A percentile compares a stretch with the other conserved stretches of the same genome.
Conservation (phyloP, 2,797 vertebrate genomes). For the Peromyscus eremicus region DNA sequence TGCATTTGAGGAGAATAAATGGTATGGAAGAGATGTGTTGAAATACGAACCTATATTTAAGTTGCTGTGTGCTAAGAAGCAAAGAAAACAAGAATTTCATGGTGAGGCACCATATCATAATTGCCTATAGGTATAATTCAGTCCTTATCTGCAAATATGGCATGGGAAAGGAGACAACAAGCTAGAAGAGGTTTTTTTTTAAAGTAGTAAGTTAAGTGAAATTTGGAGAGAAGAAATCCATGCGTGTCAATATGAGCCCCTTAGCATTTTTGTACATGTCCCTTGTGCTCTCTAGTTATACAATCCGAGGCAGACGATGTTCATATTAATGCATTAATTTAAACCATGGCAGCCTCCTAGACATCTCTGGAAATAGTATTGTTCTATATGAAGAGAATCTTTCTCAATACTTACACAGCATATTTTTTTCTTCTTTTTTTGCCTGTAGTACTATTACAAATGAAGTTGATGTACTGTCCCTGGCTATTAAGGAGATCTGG, state of each 20-base stretch:
- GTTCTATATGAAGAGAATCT: neutral
- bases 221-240: neutral
- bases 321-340: constrained; percentile 27
- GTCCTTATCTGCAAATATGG: neutral
- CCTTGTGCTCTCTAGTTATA: neutral
- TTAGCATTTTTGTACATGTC: neutral
- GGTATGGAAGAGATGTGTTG: neutral
- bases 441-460: neutral
- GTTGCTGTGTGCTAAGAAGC: neutral
- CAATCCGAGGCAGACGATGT: neutral
- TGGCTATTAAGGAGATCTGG: neutral
- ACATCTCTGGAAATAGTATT: neutral
- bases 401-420: neutral
- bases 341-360: constrained; percentile 25
- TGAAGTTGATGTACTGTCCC: neutral
- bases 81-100: constrained; percentile 45
- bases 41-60: neutral
- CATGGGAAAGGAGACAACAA: neutral
- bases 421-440: neutral
- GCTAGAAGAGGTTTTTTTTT: neutral
- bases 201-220: neutral
- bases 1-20: neutral
- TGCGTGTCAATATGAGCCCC: neutral
- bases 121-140: neutral
- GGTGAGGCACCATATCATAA: neutral